These are phyloP conservation scores for Hololepta plana DNA, from an alignment of 2,888 invertebrate species.

Conservation along the genomic window DNA sequence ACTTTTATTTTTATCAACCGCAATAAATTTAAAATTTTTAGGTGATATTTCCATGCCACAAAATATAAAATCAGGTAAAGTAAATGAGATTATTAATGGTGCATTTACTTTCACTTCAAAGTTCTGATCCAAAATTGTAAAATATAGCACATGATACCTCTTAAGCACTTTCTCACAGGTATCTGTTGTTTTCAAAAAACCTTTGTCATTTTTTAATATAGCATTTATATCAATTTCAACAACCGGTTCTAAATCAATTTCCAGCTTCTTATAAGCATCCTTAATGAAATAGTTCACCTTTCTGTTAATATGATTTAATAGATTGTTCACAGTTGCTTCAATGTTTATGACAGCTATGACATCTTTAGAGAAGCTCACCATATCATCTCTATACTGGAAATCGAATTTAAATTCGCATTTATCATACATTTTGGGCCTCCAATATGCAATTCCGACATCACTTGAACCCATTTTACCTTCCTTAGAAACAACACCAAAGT, in stretches of 20 bases:
- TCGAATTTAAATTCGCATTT: no score
- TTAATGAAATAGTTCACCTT: no score
- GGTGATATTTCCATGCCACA: constrained; percentile 56
- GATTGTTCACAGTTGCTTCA: no score
- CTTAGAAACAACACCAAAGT: no score
- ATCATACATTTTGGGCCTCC: no score
- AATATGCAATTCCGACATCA: no score
- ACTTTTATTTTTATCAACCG: constrained; percentile 34
- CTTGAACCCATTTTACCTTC: no score
- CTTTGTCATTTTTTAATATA: constrained; percentile 9
- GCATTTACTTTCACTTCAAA: constrained; percentile 49
- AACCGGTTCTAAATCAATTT: constrained; percentile 2
- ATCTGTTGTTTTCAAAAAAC: constrained; percentile 6
- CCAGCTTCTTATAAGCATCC: constrained; percentile 5
- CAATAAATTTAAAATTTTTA: constrained; percentile 38
- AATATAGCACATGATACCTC: constrained; percentile 10
- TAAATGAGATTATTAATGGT: constrained; percentile 44
- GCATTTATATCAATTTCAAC: constrained; percentile 8
- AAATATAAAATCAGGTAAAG: constrained; percentile 47
- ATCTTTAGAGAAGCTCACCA: no score
- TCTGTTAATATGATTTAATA: no score
- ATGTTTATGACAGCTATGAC: no score
- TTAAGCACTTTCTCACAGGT: constrained; percentile 9
- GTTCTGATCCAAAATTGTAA: constrained; percentile 25
- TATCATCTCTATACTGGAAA: no score